These are phyloP conservation scores for Triplophysa dalaica DNA, from an alignment of 2,113 vertebrate genomes.

Conservation along the genomic window DNA sequence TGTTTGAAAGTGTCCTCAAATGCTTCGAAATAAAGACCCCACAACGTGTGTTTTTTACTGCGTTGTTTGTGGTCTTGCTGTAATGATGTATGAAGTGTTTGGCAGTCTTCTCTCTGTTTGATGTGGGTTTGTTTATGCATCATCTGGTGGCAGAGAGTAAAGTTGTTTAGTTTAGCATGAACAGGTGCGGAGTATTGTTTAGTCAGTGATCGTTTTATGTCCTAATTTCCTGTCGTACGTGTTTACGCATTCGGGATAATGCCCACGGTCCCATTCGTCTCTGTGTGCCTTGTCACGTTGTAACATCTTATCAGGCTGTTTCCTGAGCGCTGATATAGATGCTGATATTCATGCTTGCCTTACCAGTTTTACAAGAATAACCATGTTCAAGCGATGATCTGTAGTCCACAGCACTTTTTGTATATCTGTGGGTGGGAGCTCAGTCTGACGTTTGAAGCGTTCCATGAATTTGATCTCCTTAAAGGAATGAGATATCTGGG, in stretches of 20 bases:
- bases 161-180: neutral
- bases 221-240: neutral
- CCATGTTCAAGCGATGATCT: neutral
- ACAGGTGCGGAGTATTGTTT: neutral
- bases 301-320: neutral
- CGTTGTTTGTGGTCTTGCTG: constrained; percentile 8
- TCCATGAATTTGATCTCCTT: neutral
- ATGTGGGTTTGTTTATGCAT: neutral
- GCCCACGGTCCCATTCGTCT: neutral
- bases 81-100: neutral
- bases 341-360: neutral
- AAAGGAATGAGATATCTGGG: neutral
- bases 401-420: neutral
- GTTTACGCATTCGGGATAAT: neutral
- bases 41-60: neutral
- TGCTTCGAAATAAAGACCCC: neutral
- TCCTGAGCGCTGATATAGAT: constrained; percentile 1
- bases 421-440: neutral
- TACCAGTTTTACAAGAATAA: neutral
- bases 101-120: neutral
- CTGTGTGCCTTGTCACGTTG: neutral
- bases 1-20: too few relatives aligned
- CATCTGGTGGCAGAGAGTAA: neutral
- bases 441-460: neutral
- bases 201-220: neutral